Conservation (phyloP, 2,797 vertebrate genomes). For the Sciurus carolinensis region DNA sequence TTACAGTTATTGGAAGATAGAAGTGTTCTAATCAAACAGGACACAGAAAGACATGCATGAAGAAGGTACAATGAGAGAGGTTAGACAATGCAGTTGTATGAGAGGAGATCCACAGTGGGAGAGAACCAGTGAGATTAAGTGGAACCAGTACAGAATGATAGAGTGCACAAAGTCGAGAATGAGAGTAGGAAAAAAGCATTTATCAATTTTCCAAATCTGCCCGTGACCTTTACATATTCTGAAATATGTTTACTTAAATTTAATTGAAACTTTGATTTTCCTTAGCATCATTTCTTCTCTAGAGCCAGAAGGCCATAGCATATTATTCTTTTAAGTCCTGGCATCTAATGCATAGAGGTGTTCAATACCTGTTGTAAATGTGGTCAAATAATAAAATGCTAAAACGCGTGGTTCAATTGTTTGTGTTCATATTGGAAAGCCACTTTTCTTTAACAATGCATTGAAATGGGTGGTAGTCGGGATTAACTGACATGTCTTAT, state of each 20-base stretch:
- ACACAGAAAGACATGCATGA: not conserved
- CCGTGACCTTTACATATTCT: not conserved
- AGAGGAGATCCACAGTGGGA: not conserved
- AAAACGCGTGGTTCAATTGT: not conserved
- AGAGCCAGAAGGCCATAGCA: not conserved
- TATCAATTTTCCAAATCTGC: not conserved
- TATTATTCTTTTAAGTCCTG: not conserved
- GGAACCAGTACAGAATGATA: rapidly evolving
- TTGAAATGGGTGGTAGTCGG: not conserved
- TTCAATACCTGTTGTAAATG: not conserved
- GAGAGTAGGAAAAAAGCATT: not conserved
- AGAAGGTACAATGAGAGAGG: not conserved
- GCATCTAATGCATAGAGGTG: not conserved
- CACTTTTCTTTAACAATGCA: not conserved
- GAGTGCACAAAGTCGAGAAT: not conserved
- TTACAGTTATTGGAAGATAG: not conserved
- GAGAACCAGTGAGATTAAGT: no score
- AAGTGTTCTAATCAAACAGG: not conserved
- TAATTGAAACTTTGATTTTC: not conserved
- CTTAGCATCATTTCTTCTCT: not conserved
- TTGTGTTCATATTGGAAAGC: not conserved
- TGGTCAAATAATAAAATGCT: not conserved
- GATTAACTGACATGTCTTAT: not conserved
- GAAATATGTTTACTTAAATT: not conserved
- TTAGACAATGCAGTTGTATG: not conserved